Conservation (phyloP, 2,888 invertebrate genomes). For the Gibbula magus region DNA sequence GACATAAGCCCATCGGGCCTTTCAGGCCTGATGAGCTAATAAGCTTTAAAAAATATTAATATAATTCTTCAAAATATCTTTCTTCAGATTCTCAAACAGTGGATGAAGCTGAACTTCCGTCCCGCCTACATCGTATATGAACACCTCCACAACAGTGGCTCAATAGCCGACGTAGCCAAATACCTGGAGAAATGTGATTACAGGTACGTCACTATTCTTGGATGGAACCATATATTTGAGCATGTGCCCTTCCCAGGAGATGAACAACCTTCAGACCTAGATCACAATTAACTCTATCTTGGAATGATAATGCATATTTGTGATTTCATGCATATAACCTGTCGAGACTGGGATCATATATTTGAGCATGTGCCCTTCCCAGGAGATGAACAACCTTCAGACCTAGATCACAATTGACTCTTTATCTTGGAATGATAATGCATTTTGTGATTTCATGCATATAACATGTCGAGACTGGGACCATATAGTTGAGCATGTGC, state of each 20-base stretch:
- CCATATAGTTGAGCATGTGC: no score
- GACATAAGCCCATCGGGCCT: no score
- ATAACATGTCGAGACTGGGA: no score
- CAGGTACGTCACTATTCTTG: conserved; percentile 45
- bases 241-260: conserved; percentile 21
- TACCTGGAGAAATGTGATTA: conserved; percentile 49
- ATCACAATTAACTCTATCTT: background rate
- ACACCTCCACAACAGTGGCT: conserved; percentile 52
- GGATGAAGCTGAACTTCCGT: conserved; percentile 52
- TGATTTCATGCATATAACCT: background rate
- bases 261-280: background rate
- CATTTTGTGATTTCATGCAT: no score
- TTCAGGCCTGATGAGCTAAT: no score
- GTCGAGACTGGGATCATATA: no score
- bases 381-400: no score
- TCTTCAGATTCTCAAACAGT: conserved; percentile 60
- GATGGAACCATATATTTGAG: conserved; percentile 65
- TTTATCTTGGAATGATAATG: no score
- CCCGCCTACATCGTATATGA: conserved; percentile 66
- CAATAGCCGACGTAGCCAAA: conserved; percentile 30
- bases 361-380: no score
- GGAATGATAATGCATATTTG: background rate
- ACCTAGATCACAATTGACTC: no score
- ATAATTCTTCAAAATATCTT: background rate
- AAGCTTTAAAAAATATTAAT: no score